A percentile compares a stretch with the other conserved stretches of the same genome.
Conservation (phyloP, 2,888 invertebrate genomes). For the Tachina grossa region DNA sequence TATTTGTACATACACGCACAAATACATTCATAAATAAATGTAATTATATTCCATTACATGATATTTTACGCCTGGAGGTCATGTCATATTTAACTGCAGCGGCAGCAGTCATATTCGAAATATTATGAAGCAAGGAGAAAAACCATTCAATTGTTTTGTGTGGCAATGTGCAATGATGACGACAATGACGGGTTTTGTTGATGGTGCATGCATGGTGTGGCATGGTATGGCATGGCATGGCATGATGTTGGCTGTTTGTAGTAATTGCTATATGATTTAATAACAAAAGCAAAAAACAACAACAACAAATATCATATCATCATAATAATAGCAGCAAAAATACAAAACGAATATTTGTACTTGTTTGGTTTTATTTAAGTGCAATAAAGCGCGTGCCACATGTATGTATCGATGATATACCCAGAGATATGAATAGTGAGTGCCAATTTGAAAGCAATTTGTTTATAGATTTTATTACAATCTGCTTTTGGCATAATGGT, state of each 20-base stretch:
- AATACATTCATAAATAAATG: slow-evolving; percentile 73
- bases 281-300: slow-evolving; percentile 46
- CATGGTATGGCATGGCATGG: slow-evolving; percentile 21
- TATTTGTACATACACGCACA: too few species aligned
- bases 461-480: slow-evolving; percentile 74
- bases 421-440: slow-evolving; percentile 59
- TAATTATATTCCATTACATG: slow-evolving; percentile 81
- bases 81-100: slow-evolving; percentile 78
- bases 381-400: slow-evolving; percentile 76
- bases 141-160: slow-evolving; percentile 52
- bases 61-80: slow-evolving; percentile 73
- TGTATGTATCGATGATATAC: slow-evolving; percentile 61
- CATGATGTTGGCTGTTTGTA: slow-evolving; percentile 39
- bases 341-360: slow-evolving; percentile 42
- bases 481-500: slow-evolving; percentile 71
- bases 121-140: slow-evolving; percentile 26
- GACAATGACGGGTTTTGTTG: slow-evolving; percentile 58
- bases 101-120: slow-evolving; percentile 48
- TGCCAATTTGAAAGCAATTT: slow-evolving; percentile 75
- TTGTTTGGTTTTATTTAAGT: slow-evolving; percentile 42
- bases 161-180: slow-evolving; percentile 47
- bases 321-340: slow-evolving; percentile 32
- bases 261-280: slow-evolving; percentile 60
- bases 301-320: slow-evolving; percentile 21
- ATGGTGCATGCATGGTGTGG: slow-evolving; percentile 45